Evolutionary conservation across 2,888 invertebrate species (phyloP).

Genomic region (Ormyrus pomaceus): DNA sequence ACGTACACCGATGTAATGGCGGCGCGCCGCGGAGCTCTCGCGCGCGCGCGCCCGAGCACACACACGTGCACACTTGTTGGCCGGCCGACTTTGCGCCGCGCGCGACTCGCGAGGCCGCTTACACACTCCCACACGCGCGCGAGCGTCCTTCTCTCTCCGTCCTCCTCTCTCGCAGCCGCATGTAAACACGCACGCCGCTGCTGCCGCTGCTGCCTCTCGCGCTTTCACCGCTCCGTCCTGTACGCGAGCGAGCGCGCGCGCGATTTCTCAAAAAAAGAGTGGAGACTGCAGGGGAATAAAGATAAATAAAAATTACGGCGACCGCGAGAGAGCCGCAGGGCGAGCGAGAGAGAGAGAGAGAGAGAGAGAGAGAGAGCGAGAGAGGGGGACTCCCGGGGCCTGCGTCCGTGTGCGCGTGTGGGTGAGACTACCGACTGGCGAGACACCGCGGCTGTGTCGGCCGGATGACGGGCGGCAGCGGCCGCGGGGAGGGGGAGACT

Average conservation of each 20-base stretch:
- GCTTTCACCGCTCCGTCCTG: conserved; percentile 21
- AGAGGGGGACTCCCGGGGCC: not conserved
- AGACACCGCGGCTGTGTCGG: conserved; percentile 45
- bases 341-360: not conserved
- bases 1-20: conserved; percentile 25
- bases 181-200: conserved; percentile 43
- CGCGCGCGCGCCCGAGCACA: not conserved
- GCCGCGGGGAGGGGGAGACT: not conserved
- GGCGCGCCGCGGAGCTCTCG: not conserved
- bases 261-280: conserved; percentile 1
- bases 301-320: conserved; percentile 9
- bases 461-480: conserved; percentile 15
- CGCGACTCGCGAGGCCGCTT: no score
- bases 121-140: no score
- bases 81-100: no score
- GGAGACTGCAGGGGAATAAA: not conserved
- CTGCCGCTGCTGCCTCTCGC: not conserved
- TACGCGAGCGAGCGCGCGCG: not conserved
- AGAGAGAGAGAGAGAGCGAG: not conserved
- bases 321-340: not conserved
- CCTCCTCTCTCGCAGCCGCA: conserved; percentile 20
- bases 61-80: not conserved
- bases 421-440: conserved; percentile 44
- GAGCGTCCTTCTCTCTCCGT: not conserved
- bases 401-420: conserved; percentile 18